Evolutionary conservation across 2,888 invertebrate genomes (phyloP).

Genomic region (Linnaemya tessellans): DNA sequence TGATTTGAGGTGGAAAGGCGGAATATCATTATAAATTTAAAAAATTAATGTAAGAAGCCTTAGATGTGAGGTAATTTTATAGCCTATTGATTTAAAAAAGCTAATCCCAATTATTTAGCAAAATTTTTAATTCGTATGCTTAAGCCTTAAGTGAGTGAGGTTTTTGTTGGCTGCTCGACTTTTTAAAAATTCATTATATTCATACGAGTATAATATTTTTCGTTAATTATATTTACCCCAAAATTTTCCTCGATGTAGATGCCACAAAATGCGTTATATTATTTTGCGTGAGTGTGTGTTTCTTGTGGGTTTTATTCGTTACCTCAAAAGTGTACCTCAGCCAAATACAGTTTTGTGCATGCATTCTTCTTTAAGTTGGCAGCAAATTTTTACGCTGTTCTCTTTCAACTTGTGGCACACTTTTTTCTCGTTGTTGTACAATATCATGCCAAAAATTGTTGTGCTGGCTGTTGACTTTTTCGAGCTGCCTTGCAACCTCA

Average conservation of each 20-base stretch:
- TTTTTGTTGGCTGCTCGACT: too few relatives aligned
- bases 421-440: conserved; percentile 8
- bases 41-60: too few relatives aligned
- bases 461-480: not conserved
- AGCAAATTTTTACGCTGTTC: conserved; percentile 7
- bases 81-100: too few relatives aligned
- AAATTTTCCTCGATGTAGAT: conserved; percentile 1
- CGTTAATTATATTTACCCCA: conserved; percentile 20
- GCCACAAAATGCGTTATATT: conserved; percentile 16
- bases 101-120: too few relatives aligned
- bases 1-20: too few relatives aligned
- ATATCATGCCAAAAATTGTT: conserved; percentile 50
- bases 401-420: conserved; percentile 56
- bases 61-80: too few relatives aligned
- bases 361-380: not conserved
- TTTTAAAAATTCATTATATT: too few relatives aligned
- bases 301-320: conserved; percentile 9
- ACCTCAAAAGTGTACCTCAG: conserved; percentile 22
- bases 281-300: not conserved
- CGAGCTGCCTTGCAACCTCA: conserved; percentile 28
- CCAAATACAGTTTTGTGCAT: conserved; percentile 5
- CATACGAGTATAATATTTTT: not conserved
- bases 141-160: too few relatives aligned
- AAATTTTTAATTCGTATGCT: too few relatives aligned
- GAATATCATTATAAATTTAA: too few relatives aligned